A percentile compares a stretch with the other conserved stretches of the same genome.
phyloP scores from a whole-genome alignment of 2,113 vertebrate species.

The Larimichthys crocea region DNA sequence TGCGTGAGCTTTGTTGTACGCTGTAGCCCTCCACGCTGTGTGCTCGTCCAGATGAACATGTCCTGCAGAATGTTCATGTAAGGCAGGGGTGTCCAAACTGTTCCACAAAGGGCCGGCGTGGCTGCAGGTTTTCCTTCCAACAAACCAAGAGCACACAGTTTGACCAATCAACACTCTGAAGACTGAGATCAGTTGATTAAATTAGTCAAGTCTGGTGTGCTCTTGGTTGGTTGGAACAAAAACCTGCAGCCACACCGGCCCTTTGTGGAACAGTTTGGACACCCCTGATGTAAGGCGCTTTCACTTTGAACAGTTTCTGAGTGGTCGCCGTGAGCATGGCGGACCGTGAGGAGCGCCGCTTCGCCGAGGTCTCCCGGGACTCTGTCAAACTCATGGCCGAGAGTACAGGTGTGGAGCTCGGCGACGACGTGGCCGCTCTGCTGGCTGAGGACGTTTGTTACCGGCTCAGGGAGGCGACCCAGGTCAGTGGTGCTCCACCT shows the following conservation, averaged over 20 bases:
- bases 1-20: not conserved
- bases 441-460: slow-evolving; percentile 95
- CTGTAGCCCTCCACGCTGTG: not conserved
- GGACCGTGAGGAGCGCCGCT: slow-evolving; percentile 91
- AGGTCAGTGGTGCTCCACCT: slow-evolving; percentile 77
- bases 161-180: too few species aligned
- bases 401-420: slow-evolving; percentile 89
- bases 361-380: slow-evolving; percentile 92
- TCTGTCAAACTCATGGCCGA: slow-evolving; percentile 92
- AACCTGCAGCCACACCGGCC: too few species aligned
- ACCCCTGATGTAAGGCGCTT: not conserved
- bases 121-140: too few species aligned
- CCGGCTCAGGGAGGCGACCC: slow-evolving; percentile 90
- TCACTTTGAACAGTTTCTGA: not conserved
- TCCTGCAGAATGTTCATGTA: not conserved
- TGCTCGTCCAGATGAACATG: too few species aligned
- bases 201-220: too few species aligned
- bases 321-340: slow-evolving; percentile 80
- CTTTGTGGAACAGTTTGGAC: too few species aligned
- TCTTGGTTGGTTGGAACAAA: too few species aligned
- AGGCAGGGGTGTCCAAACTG: too few species aligned
- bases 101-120: too few species aligned
- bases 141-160: too few species aligned
- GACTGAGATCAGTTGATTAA: too few species aligned
- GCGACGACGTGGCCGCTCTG: slow-evolving; percentile 88